Base-by-base conservation (phyloP, 2,888 invertebrate genomes). In the Chydorus sphaericus region DNA sequence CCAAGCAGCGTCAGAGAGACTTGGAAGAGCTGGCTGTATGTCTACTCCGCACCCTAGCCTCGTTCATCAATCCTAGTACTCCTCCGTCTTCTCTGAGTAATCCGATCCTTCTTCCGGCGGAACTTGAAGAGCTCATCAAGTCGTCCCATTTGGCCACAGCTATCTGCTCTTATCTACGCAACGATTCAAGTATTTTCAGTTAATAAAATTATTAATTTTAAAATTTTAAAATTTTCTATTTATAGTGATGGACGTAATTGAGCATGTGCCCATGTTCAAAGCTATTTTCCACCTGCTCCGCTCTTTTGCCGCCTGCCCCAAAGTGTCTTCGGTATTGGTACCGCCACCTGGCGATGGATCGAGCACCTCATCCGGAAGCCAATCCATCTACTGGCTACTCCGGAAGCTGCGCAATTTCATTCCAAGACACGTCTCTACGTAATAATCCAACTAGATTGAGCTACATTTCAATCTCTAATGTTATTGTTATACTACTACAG, bases 161-260 rank as follows among this genome's bases (percentile, higher is more conserved):
- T 26, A 77, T 92, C 28, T 86, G 88, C 65, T 90, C 90, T 0
- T 93, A 94, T 67, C 75, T 93, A 54, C 77, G 91, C 63, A 94
- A 94, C 66, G 94, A 94, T 71, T 94, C 93, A 16, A 79, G 83
- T 82, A 65, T n/a, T n/a, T n/a, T n/a, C n/a, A 62, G 14, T 36
- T 33, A 1, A 20, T 18, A 20, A 33, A 1, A 8, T n/a, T 16
- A 5, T 20, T 14, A 11, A 36, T 7, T n/a, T 4, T 2, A 8
- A 7, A 26, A 26, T 54, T 23, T 16, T 5, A 1, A 16, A 23
- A 11, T 10, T 8, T 52, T 20, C 49, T 59, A 59, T 16, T 65
- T 62, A n/a, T 68, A 75, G 93, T 93, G 62, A 73, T 94, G 69
- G 93, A 94, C 73, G 92, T 94, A 85, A 89, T 93, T n/a, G 80